Percentiles rank a stretch among this genome's conserved stretches.
Evolutionary conservation across 1,140 invertebrate genomes (phyloP).

Genomic region (Drosophila orosa): DNA sequence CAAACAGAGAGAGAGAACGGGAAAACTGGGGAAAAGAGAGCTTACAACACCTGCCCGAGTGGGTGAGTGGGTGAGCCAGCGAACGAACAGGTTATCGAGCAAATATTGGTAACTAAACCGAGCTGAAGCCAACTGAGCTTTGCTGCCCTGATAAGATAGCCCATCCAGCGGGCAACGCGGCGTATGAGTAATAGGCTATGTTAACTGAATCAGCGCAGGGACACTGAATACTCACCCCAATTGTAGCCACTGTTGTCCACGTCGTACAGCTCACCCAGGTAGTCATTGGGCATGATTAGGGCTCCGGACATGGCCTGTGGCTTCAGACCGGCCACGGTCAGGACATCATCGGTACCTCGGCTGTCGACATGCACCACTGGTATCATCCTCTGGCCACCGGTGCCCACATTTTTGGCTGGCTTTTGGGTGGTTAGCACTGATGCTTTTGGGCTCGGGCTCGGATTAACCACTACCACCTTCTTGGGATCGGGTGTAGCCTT

Average conservation of each 20-base stretch:
- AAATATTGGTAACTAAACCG: constrained; percentile 73
- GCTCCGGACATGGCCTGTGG: constrained; percentile 65
- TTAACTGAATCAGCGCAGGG: constrained; percentile 61
- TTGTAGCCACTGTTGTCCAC: constrained; percentile 72
- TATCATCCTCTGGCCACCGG: constrained; percentile 32
- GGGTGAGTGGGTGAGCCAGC: not conserved
- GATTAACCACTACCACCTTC: constrained; percentile 30
- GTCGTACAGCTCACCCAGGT: constrained; percentile 76
- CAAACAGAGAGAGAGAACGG: constrained; percentile 25
- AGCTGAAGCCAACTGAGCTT: constrained; percentile 39
- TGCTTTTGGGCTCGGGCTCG: constrained; percentile 7
- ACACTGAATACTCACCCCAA: constrained; percentile 74
- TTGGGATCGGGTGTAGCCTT: constrained; percentile 38
- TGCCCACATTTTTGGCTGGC: constrained; percentile 13
- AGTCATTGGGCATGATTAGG: constrained; percentile 59
- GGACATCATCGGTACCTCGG: constrained; percentile 67
- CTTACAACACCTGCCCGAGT: constrained; percentile 50
- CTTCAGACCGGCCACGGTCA: constrained; percentile 64
- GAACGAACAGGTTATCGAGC: constrained; percentile 69
- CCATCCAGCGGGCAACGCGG: constrained; percentile 32
- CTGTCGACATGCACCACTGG: constrained; percentile 54
- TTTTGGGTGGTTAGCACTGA: constrained; percentile 13
- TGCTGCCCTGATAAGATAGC: constrained; percentile 67
- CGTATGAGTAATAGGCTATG: constrained; percentile 68
- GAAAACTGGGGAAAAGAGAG: not conserved